phyloP scores from a whole-genome alignment of 2,888 invertebrate species.

The Muscina levida region DNA sequence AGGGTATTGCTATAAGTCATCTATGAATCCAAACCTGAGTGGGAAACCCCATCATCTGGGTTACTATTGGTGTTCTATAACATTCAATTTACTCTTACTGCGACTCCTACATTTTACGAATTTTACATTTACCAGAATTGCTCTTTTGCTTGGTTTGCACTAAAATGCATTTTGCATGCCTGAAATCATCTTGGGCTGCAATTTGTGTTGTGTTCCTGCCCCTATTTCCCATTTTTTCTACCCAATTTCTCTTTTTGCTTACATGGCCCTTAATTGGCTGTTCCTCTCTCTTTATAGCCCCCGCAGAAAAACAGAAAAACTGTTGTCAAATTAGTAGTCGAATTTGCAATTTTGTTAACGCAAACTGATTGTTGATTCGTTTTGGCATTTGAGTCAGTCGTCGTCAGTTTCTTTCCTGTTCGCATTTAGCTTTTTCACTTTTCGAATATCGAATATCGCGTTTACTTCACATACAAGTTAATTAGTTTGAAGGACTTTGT shows the following conservation, averaged over 20 bases:
- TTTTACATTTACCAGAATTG: too few species aligned
- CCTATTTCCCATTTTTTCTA: too few species aligned
- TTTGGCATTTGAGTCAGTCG: slow-evolving; percentile 51
- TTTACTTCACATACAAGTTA: slow-evolving; percentile 51
- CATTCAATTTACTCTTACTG: slow-evolving; percentile 50
- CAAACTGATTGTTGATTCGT: slow-evolving; percentile 40
- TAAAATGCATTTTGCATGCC: slow-evolving; percentile 50
- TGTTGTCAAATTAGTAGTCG: slow-evolving; percentile 67
- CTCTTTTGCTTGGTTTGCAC: slow-evolving; percentile 40
- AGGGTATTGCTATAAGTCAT: too few species aligned
- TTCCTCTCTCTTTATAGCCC: slow-evolving; percentile 66
- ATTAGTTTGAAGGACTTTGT: slow-evolving; percentile 65
- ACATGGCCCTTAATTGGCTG: slow-evolving; percentile 57
- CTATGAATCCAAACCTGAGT: too few species aligned
- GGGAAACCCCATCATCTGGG: too few species aligned
- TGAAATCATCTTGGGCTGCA: slow-evolving; percentile 40
- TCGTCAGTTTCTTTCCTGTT: too few species aligned
- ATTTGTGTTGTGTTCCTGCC: neutral
- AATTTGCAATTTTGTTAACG: slow-evolving; percentile 22
- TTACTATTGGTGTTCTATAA: too few species aligned
- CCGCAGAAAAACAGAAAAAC: too few species aligned
- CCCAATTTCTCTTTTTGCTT: neutral
- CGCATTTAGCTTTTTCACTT: slow-evolving; percentile 19
- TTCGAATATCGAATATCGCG: neutral
- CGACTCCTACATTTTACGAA: too few species aligned